Base-by-base conservation (phyloP, 2,888 invertebrate genomes). In the Stictocephala bisonia region DNA sequence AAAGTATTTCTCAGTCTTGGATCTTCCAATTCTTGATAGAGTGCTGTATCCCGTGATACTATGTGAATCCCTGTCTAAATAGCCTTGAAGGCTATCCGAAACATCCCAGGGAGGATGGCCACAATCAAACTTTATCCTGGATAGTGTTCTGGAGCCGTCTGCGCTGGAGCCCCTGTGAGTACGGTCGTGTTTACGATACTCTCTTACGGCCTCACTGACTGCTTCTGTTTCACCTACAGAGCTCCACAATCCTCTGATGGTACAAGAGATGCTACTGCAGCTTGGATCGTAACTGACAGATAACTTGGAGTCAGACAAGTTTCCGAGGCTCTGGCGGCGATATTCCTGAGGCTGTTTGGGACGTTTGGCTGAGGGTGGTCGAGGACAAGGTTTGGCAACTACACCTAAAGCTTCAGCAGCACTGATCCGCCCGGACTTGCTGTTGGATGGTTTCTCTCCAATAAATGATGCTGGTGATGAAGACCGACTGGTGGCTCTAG, bases 321-420 rank as follows among this genome's bases (percentile, higher is more conserved):
- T 80, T 13, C 80, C 78, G 18, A 80, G 70, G 24, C 78, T 78
- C 69, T 80, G 80, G 15, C 80, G 75, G 11, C 80, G 72, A 69
- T 78, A 79, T 64, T 79, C 80, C 1, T 75, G 74, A 41, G 69
- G 73, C 58, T 77, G 75, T 58, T 75, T 78, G 13, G 72, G 68
- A 66, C 76, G 71, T 26, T 77, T 76, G 13, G 72, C 35, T 60
- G 76, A 7, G 71, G 78, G 77, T 13, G 78, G 78, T 67, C 80
- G 56, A 4, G 80, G 80, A 60, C 79, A 79, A 0, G 80, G 80
- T 69, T 80, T 80, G 4, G 80, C 79, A 13, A 80, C 76, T 11
- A 80, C 80, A 9, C 80, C 80, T 3, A 80, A 71, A 2, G 80
- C 80, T 72, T 80, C 80, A 1, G 80, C 80, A 6, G 80, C 80